A percentile compares a stretch with the other conserved stretches of the same genome.
phyloP scores from a whole-genome alignment of 2,113 vertebrate genomes.

The Ictidomys tridecemlineatus region DNA sequence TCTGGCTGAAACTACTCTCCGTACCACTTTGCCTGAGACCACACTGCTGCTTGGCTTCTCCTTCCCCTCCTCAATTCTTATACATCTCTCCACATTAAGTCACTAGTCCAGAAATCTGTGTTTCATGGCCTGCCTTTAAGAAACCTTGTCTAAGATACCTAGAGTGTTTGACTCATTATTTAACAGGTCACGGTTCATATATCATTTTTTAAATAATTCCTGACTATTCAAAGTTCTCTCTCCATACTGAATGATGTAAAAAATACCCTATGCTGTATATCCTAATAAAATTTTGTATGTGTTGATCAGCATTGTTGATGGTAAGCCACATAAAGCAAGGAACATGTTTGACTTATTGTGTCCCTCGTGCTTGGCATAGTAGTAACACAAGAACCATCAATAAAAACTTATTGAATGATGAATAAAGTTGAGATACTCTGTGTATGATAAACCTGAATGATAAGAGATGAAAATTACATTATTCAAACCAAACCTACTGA shows the following conservation, averaged over 20 bases:
- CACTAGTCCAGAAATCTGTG: neutral
- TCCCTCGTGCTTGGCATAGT: neutral
- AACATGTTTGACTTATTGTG: neutral
- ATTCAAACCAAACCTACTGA: neutral
- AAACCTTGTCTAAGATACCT: neutral
- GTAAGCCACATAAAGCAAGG: neutral
- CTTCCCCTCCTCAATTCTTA: neutral
- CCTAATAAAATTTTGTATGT: neutral
- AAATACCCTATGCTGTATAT: neutral
- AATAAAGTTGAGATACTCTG: neutral
- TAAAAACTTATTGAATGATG: slow-evolving; percentile 16
- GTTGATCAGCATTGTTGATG: neutral
- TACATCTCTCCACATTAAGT: neutral
- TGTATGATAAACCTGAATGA: neutral
- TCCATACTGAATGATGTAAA: neutral
- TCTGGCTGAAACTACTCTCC: neutral
- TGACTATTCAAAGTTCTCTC: neutral
- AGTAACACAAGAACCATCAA: neutral
- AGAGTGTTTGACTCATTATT: neutral
- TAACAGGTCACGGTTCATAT: neutral
- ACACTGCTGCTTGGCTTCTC: neutral
- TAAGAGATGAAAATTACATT: neutral
- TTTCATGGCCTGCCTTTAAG: neutral
- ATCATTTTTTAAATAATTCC: neutral
- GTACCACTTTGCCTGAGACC: neutral